Conservation (phyloP, 2,888 invertebrate genomes). For the Phyllotreta cruciferae region DNA sequence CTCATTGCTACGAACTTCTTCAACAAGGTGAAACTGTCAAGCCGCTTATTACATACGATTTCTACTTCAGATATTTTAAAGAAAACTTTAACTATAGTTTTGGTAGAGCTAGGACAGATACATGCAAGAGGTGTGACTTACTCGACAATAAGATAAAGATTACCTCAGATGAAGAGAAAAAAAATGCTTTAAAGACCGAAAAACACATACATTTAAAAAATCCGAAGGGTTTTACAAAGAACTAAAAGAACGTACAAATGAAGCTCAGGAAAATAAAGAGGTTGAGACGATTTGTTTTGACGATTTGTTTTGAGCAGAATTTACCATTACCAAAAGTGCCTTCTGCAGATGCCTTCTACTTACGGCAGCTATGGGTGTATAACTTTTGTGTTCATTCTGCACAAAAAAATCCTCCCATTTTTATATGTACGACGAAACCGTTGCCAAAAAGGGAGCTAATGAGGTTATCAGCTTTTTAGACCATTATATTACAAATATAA, state of each 20-base stretch:
- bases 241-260: conserved; percentile 16
- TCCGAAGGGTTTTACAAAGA: conserved; percentile 20
- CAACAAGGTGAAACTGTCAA: conserved; percentile 9
- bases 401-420: conserved; percentile 23
- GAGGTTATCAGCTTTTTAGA: conserved; percentile 28
- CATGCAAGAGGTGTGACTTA: conserved; percentile 15
- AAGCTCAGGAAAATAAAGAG: conserved; percentile 13
- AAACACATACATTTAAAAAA: conserved; percentile 22
- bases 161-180: conserved; percentile 14
- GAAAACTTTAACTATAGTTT: conserved; percentile 17
- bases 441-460: conserved; percentile 30
- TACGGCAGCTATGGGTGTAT: conserved; percentile 31
- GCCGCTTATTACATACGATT: conserved; percentile 31
- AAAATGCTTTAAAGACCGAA: conserved; percentile 3
- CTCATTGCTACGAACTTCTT: conserved; percentile 11
- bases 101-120: conserved; percentile 20
- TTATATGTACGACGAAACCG: conserved; percentile 32
- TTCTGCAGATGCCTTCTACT: conserved; percentile 29
- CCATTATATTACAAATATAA: conserved; percentile 29
- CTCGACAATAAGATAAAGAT: conserved; percentile 3
- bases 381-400: conserved; percentile 26
- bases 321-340: conserved; percentile 19
- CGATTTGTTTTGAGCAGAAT: conserved; percentile 11
- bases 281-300: conserved; percentile 13
- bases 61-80: conserved; percentile 24